Percentiles rank a stretch among this genome's conserved stretches.
Evolutionary conservation across 2,888 invertebrate genomes (phyloP).

Genomic region (Andricus quercusramuli): DNA sequence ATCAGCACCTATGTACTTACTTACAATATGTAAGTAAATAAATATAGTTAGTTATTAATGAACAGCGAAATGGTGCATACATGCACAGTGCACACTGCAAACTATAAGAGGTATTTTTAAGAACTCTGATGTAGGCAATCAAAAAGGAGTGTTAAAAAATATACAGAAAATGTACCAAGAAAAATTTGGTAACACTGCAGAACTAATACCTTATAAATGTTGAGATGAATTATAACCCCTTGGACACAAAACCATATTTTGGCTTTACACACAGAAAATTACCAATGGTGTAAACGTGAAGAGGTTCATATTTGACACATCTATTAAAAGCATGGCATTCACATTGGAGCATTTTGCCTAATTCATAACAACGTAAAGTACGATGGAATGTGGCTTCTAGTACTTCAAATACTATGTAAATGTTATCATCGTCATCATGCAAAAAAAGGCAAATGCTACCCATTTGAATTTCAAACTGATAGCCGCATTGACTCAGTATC

Average conservation of each 20-base stretch:
- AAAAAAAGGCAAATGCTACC: constrained; percentile 46
- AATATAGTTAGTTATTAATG: no score
- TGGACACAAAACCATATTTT: not conserved
- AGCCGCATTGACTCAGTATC: constrained; percentile 42
- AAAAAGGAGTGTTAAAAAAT: not conserved
- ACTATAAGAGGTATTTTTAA: no score
- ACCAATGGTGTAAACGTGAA: not conserved
- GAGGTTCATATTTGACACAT: not conserved
- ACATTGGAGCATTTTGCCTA: not conserved
- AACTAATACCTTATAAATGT: not conserved
- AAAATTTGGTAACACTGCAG: not conserved
- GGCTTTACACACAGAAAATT: not conserved
- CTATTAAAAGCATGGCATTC: not conserved
- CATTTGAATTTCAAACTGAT: constrained; percentile 46
- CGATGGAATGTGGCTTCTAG: constrained; percentile 40
- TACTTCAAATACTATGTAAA: constrained; percentile 48
- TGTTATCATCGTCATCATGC: constrained; percentile 13
- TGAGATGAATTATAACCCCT: not conserved
- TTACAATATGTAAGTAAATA: no score
- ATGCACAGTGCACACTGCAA: no score
- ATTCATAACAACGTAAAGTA: not conserved
- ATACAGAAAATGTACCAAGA: not conserved
- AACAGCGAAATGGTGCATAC: no score
- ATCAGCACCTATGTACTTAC: no score
- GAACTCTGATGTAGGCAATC: not conserved